Evolutionary conservation across 2,113 vertebrate species (phyloP), one percentile per base, ranked within the genome.

Genomic region (Psettodes erumei): DNA sequence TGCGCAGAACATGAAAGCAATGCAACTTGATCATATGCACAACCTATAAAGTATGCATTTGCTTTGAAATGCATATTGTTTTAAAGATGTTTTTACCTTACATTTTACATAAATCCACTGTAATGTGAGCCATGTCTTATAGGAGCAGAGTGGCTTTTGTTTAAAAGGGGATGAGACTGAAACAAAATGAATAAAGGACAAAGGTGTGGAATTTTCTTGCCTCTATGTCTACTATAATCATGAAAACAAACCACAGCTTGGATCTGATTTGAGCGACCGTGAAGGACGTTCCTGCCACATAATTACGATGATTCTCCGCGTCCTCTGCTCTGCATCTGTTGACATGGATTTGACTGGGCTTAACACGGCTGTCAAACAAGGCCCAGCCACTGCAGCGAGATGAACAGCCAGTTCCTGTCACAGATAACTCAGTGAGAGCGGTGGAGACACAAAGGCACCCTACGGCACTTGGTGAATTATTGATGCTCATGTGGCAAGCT

Each of bases 381-480:
- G 53, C 58, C 60, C 60, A 50, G 60, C 47, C 78, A 47, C 76
- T 72, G 71, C 81, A 55, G 59, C 8, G 60, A 75, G 74, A 86
- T 62, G 65, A 82, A 81, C 82, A 86, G 77, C 66, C 63, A 83
- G 75, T 78, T 76, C 53, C 83, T 82, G 81, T 88, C 87, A 89
- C 88, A 79, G 88, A 84, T 73, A 86, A 83, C 85, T 88, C 77
- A 77, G 71, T 8, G 51, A 81, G 64, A 77, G 68, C 68, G 1
- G 30, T 40, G 65, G 73, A 75, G 79, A 76, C 71, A 90, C 88
- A 89, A 89, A 85, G 84, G 77, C 79, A 71, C 71, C 88, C 90
- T 82, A 63, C 79, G 59, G 79, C 3, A 75, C 76, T 72, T 32
- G 53, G 81, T 89, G 75, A 90, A 91, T 91, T 88, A 90, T 90